These are phyloP conservation scores for Scomber colias DNA, from an alignment of 2,113 vertebrate genomes.

Conservation along the genomic window DNA sequence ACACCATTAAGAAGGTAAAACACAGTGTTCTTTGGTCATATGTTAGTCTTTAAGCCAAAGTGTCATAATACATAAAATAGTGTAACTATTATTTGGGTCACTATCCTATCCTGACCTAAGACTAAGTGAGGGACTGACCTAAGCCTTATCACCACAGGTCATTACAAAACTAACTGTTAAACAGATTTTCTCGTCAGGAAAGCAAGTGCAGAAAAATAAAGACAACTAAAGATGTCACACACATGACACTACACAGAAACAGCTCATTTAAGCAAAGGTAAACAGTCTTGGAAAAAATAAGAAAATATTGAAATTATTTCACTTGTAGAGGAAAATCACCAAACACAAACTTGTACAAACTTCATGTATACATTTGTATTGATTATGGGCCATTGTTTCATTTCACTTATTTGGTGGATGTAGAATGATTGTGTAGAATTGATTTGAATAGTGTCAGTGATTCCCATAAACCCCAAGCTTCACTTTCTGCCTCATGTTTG, in stretches of 20 bases:
- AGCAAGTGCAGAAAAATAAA: conserved; percentile 13
- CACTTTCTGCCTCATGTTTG: neutral
- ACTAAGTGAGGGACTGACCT: conserved; percentile 29
- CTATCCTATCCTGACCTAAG: conserved; percentile 39
- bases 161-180: conserved; percentile 15
- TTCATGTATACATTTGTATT: conserved; percentile 3
- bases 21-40: conserved; percentile 85
- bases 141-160: conserved; percentile 28
- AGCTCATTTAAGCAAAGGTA: conserved; percentile 8
- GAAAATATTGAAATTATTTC: neutral
- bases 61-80: conserved; percentile 46
- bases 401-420: conserved; percentile 16
- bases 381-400: conserved; percentile 5
- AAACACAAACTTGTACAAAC: conserved; percentile 34
- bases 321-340: conserved; percentile 15
- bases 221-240: conserved; percentile 11
- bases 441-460: conserved; percentile 26
- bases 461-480: conserved; percentile 11
- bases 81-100: conserved; percentile 31
- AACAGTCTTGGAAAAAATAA: conserved; percentile 9
- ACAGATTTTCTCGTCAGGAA: conserved; percentile 5
- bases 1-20: conserved; percentile 57
- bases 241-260: conserved; percentile 33
- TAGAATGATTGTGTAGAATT: neutral
- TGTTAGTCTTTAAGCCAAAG: conserved; percentile 54